Evolutionary conservation across 2,797 vertebrate species (phyloP).

Genomic region (Gallinago nigripennis): DNA sequence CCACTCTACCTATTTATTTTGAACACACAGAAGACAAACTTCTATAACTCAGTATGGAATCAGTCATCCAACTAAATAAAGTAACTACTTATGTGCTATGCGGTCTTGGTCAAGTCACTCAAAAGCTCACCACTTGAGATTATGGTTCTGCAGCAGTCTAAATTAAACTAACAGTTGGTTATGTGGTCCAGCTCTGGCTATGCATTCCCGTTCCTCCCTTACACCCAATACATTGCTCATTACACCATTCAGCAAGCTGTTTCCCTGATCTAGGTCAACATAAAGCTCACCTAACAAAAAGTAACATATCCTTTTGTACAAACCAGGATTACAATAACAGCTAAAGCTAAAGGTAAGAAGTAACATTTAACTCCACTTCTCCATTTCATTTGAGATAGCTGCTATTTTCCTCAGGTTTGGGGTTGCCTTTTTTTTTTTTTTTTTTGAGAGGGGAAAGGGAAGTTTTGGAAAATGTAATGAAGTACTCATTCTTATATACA

Average conservation of each 20-base stretch:
- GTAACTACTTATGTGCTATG: not conserved
- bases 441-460: not conserved
- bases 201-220: not conserved
- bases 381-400: not conserved
- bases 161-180: constrained; percentile 41
- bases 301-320: not conserved
- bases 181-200: not conserved
- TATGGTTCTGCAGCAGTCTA: constrained; percentile 24
- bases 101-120: not conserved
- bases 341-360: not conserved
- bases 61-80: constrained; percentile 34
- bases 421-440: not conserved
- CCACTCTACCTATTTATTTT: not conserved
- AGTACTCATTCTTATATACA: not conserved
- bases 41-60: not conserved
- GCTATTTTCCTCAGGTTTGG: not conserved
- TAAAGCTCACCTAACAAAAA: not conserved
- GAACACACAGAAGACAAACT: not conserved
- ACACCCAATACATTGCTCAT: not conserved
- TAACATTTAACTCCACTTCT: not conserved
- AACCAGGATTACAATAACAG: not conserved
- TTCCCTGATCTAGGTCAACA: not conserved
- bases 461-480: not conserved
- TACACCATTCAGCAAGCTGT: not conserved
- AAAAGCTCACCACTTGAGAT: constrained; percentile 12